Conservation (phyloP, 2,888 invertebrate genomes). For the Encarsia formosa region DNA sequence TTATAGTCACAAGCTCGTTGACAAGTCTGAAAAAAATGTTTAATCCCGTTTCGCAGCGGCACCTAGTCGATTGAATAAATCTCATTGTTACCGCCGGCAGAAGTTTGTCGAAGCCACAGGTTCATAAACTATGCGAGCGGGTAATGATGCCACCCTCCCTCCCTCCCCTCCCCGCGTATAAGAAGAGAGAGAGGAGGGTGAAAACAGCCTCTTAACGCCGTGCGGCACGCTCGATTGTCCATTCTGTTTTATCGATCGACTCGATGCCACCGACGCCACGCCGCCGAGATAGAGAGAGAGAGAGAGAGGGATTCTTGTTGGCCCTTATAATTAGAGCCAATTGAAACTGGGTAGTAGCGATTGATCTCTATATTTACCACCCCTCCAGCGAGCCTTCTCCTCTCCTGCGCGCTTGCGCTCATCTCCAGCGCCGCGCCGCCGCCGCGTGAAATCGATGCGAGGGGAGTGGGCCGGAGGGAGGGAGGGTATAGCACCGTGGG, state of each 20-base stretch:
- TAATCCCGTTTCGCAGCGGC: too few species aligned
- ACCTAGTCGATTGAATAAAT: too few species aligned
- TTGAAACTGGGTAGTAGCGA: conserved; percentile 18
- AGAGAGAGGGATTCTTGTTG: too few species aligned
- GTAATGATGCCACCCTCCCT: too few species aligned
- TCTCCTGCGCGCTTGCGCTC: background rate
- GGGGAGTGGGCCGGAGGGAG: background rate
- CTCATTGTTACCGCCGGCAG: background rate
- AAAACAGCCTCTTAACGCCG: conserved; percentile 38
- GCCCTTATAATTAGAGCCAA: conserved; percentile 24
- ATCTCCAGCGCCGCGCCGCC: background rate
- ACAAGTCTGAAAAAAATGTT: too few species aligned
- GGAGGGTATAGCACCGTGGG: background rate
- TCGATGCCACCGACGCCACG: background rate
- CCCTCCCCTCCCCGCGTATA: too few species aligned
- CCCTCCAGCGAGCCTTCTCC: background rate
- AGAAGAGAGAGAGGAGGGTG: conserved; percentile 25
- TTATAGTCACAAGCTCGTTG: too few species aligned
- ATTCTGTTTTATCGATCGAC: too few species aligned
- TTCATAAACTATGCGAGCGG: conserved; percentile 39
- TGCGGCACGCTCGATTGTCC: too few species aligned
- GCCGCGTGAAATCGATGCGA: conserved; percentile 34
- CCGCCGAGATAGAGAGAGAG: too few species aligned
- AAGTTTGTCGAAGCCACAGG: conserved; percentile 39
- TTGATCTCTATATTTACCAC: conserved; percentile 8